A percentile compares a stretch with the other conserved stretches of the same genome.
phyloP scores from a whole-genome alignment of 2,797 vertebrate species.

The Chiropotes sagulatus region DNA sequence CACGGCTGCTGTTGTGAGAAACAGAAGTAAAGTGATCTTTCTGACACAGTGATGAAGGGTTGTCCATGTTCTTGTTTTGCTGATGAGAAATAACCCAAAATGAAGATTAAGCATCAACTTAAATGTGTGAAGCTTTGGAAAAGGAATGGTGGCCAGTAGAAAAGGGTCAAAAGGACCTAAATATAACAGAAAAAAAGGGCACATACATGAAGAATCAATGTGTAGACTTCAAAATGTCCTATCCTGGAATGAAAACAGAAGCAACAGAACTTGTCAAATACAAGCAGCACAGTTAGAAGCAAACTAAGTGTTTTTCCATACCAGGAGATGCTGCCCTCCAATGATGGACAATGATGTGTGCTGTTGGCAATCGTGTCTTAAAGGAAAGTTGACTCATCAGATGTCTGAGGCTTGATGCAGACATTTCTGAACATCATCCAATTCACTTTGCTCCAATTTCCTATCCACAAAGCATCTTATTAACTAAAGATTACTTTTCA shows the following conservation, averaged over 20 bases:
- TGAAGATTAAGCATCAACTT: background rate
- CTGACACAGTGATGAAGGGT: background rate
- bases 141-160: background rate
- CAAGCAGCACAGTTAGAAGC: background rate
- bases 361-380: background rate
- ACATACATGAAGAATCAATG: background rate
- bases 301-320: background rate
- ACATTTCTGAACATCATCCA: background rate
- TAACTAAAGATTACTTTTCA: background rate
- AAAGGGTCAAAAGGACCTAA: background rate
- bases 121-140: background rate
- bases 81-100: background rate
- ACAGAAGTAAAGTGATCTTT: background rate
- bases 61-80: background rate
- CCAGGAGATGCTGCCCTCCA: background rate
- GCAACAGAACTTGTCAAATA: background rate
- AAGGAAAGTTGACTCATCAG: background rate
- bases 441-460: background rate
- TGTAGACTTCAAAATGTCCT: background rate
- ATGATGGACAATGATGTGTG: fast-evolving
- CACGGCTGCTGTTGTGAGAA: background rate
- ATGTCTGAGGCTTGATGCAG: background rate
- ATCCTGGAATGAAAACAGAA: background rate
- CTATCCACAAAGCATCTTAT: background rate
- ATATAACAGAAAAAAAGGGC: background rate